Evolutionary conservation across 2,113 vertebrate genomes (phyloP), one percentile per base, ranked within the genome.

Genomic region (Argyrosomus japonicus): DNA sequence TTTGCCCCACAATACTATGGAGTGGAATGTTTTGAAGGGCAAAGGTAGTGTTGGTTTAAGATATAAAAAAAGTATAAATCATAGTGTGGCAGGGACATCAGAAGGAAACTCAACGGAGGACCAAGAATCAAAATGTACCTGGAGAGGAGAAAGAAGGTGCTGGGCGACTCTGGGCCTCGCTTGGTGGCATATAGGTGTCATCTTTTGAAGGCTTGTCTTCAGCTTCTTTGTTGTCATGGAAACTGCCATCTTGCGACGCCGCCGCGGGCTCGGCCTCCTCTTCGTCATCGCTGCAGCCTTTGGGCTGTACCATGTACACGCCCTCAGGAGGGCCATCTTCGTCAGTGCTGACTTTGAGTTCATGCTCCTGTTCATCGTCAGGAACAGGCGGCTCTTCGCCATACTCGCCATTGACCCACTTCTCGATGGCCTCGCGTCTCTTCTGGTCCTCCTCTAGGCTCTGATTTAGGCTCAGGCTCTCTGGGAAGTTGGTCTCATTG

Each of bases 341-440:
- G 0, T 96, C 94, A 53, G 96, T 96, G 0, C 91, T 80, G 73
- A 88, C 83, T 53, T 94, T 95, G 61, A 57, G 94, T 90, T 51
- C 95, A 51, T 64, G 93, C 85, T 90, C 94, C 83, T 84, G 94
- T 54, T 89, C 94, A 7, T 94, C 93, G 0, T 91, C 87, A 1
- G 77, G 87, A 1, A 87, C 89, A 0, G 90, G 93, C 0, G 94
- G 95, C 89, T 99, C 98, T 5, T 99, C 98, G 0, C 96, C 95
- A 53, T 99, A 99, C 86, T 99, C 98, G 63, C 98, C 98, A 0
- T 99, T 99, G 83, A 99, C 98, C 98, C 98, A 99, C 93, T 98
- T 99, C 91, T 99, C 98, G 2, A 99, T 99, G 95, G 98, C 98
- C 8, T 99, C 97, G 70, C 98, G 96, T 83, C 98, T 95, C 84